A percentile compares a stretch with the other conserved stretches of the same genome.
Conservation (phyloP, 2,888 invertebrate species). For the Endotricha flammealis region DNA sequence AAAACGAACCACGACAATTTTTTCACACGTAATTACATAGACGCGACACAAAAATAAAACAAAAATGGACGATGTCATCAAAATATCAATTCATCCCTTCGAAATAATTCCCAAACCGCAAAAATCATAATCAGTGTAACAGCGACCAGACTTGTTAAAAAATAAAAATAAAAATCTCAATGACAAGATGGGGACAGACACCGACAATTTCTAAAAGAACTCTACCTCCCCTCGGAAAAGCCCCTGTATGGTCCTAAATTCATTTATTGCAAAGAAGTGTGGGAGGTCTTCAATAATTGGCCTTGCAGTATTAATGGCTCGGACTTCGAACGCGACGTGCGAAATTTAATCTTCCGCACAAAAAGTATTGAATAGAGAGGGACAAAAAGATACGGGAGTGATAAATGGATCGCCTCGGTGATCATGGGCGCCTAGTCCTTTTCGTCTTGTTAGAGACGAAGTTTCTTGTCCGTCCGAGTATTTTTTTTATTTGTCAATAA, state of each 20-base stretch:
- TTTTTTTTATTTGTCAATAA: neutral
- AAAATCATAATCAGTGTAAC: conserved; percentile 72
- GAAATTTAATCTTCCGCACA: conserved; percentile 74
- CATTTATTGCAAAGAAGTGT: conserved; percentile 6
- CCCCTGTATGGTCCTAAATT: conserved; percentile 9
- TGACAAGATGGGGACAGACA: conserved; percentile 52
- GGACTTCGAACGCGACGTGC: conserved; percentile 57
- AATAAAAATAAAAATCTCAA: conserved; percentile 48
- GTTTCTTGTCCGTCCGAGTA: conserved; percentile 8
- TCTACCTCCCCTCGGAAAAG: conserved; percentile 14
- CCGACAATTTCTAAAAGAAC: conserved; percentile 33
- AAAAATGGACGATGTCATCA: conserved; percentile 33
- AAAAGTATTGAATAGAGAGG: conserved; percentile 71
- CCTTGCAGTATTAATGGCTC: conserved; percentile 63
- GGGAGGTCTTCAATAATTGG: conserved; percentile 43
- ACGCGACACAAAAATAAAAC: conserved; percentile 15
- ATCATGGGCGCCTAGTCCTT: conserved; percentile 41
- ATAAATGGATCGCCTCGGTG: conserved; percentile 60
- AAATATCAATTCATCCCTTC: conserved; percentile 49
- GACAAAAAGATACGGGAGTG: conserved; percentile 63
- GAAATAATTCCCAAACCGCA: conserved; percentile 45
- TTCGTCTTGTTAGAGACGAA: conserved; percentile 13
- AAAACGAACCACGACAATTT: neutral
- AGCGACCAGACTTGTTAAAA: conserved; percentile 62
- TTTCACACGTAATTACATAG: conserved; percentile 5